Evolutionary conservation across 2,113 vertebrate genomes (phyloP), one percentile per base, ranked within the genome.

Genomic region (Orthochromis malagaraziensis): DNA sequence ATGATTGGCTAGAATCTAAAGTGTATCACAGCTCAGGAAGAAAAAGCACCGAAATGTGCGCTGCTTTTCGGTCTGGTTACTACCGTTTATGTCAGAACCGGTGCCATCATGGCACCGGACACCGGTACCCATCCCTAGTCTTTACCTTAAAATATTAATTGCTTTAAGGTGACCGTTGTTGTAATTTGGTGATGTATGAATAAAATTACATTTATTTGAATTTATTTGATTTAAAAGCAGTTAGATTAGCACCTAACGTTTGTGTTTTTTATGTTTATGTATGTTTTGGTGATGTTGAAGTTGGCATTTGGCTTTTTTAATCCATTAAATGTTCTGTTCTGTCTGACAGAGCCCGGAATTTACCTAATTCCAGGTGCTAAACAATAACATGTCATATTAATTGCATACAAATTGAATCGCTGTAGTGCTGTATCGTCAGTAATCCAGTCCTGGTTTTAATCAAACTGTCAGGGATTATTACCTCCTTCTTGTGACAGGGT

Each of bases 401-500:
- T 87, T 73, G 80, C 24, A 81, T 63, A 75, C 83, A 89, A 87
- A 93, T 88, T 83, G 57, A 87, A 95, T 94, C 53, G 82, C 31
- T 53, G 55, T 70, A 79, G 81, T 54, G 68, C 83, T 24, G 2
- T 68, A 84, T 83, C 5, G 24, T 81, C 79, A 77, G 38, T 77
- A 83, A 84, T 77, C 9, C 31, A 53, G 79, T 73, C 31, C 73
- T 68, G 63, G 85, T 94, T 95, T 95, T 94, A 94, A 93, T 94
- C 89, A 91, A 94, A 85, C 73, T 92, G 92, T 94, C 94, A 87
- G 7, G 40, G 51, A 53, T 60, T 92, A 90, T 92, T 91, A 84
- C 42, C 79, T 84, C 60, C 81, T 79, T 47, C 45, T 14, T 49
- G 19, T 80, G 91, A 86, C 83, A 33, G 40, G 55, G 79, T 84